These are phyloP conservation scores for Zenarchopterus dispar DNA, from an alignment of 2,797 vertebrate species.

Conservation along the genomic window DNA sequence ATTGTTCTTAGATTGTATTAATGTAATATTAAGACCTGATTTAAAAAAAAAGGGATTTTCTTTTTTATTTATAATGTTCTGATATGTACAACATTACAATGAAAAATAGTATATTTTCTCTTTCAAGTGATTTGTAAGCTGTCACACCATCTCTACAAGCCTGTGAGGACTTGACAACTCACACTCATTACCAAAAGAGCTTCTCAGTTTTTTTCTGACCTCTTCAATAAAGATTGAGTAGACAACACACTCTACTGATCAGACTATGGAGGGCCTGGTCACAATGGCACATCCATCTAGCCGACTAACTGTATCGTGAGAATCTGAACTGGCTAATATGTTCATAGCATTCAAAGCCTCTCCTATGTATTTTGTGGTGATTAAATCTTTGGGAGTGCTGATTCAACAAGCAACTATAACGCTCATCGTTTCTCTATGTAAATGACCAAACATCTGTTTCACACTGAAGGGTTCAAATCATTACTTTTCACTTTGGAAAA, in stretches of 20 bases:
- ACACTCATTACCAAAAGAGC: slow-evolving; percentile 34
- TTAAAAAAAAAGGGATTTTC: too few species aligned
- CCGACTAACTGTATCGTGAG: slow-evolving; percentile 54
- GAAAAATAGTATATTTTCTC: neutral
- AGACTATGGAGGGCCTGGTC: slow-evolving; percentile 39
- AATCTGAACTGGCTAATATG: slow-evolving; percentile 44
- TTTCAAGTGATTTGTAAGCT: slow-evolving; percentile 11
- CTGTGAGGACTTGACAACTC: slow-evolving; percentile 50
- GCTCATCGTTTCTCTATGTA: slow-evolving; percentile 53
- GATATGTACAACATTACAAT: neutral
- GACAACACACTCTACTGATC: slow-evolving; percentile 55
- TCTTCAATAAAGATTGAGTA: slow-evolving; percentile 69
- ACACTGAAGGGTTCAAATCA: slow-evolving; percentile 53
- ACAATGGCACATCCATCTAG: slow-evolving; percentile 64
- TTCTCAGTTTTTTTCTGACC: slow-evolving; percentile 58
- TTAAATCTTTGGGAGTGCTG: slow-evolving; percentile 63
- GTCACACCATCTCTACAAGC: slow-evolving; percentile 41
- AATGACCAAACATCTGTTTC: slow-evolving; percentile 67
- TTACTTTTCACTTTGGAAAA: slow-evolving; percentile 64
- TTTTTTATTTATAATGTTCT: too few species aligned
- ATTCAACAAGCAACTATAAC: slow-evolving; percentile 66
- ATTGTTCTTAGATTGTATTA: too few species aligned
- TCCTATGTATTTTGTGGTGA: slow-evolving; percentile 59
- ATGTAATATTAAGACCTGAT: too few species aligned
- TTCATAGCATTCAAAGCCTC: slow-evolving; percentile 38